These are phyloP conservation scores for Sebastiscus tertius DNA, from an alignment of 2,797 vertebrate species.

Conservation along the genomic window DNA sequence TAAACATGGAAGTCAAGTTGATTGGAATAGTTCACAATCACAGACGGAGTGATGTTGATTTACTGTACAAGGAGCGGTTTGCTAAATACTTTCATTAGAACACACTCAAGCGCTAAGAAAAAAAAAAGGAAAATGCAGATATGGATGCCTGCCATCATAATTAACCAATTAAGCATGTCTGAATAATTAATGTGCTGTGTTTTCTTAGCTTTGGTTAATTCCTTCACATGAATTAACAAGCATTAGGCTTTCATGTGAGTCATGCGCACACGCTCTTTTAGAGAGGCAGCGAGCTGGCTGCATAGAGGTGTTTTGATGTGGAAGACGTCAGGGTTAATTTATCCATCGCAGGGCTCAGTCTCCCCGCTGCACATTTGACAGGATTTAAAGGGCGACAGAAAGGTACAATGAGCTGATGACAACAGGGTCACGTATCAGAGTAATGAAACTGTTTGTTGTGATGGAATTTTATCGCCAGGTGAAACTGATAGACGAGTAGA, in stretches of 20 bases:
- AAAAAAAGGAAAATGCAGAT: slow-evolving; percentile 14
- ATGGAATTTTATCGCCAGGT: slow-evolving; percentile 5
- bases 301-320: slow-evolving; percentile 33
- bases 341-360: slow-evolving; percentile 27
- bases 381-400: slow-evolving; percentile 44
- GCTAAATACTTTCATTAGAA: slow-evolving; percentile 51
- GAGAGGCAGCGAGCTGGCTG: not conserved
- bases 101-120: slow-evolving; percentile 22
- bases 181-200: slow-evolving; percentile 56
- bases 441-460: slow-evolving; percentile 4
- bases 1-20: slow-evolving; percentile 23
- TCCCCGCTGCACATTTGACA: slow-evolving; percentile 32
- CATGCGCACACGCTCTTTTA: not conserved
- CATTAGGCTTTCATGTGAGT: slow-evolving; percentile 1
- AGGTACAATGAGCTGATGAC: slow-evolving; percentile 28
- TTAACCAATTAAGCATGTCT: slow-evolving; percentile 62
- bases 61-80: slow-evolving; percentile 18
- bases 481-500: not conserved
- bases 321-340: slow-evolving; percentile 55
- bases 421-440: slow-evolving; percentile 35
- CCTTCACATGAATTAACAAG: slow-evolving; percentile 26
- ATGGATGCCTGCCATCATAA: slow-evolving; percentile 48
- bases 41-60: not conserved
- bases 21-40: slow-evolving; percentile 41
- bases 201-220: slow-evolving; percentile 41